Percentiles rank a stretch among this genome's conserved stretches.
Evolutionary conservation across 2,113 vertebrate genomes (phyloP).

Genomic region (Regulus satrapa): DNA sequence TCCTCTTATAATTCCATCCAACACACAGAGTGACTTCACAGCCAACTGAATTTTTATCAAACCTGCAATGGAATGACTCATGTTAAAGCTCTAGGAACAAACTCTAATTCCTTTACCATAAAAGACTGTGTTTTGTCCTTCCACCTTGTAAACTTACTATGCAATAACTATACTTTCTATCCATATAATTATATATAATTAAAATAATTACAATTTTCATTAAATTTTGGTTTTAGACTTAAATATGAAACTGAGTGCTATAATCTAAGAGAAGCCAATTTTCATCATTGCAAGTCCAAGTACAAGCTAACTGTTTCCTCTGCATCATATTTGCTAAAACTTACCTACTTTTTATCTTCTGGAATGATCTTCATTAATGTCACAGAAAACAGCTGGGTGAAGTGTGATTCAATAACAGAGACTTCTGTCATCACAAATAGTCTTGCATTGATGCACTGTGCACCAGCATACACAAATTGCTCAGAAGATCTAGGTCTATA

Average conservation of each 20-base stretch:
- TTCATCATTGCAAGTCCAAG: background rate
- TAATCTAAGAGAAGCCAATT: background rate
- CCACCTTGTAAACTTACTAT: background rate
- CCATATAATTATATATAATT: background rate
- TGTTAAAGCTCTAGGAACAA: background rate
- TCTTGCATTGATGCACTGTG: background rate
- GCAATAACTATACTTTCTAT: background rate
- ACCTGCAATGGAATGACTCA: background rate
- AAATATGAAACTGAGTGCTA: background rate
- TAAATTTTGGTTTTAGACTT: background rate
- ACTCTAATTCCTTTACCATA: background rate
- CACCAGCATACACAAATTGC: background rate
- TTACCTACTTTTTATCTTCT: background rate
- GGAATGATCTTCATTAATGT: background rate
- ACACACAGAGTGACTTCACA: background rate
- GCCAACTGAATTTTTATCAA: background rate
- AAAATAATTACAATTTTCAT: background rate
- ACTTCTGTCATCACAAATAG: background rate
- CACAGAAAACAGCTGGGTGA: background rate
- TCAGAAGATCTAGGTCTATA: background rate
- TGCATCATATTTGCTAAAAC: background rate
- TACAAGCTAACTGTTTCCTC: background rate
- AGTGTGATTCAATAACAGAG: background rate
- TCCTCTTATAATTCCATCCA: background rate
- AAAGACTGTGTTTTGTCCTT: background rate